Evolutionary conservation across 2,888 invertebrate species (phyloP).

Genomic region (Acronicta aceris): DNA sequence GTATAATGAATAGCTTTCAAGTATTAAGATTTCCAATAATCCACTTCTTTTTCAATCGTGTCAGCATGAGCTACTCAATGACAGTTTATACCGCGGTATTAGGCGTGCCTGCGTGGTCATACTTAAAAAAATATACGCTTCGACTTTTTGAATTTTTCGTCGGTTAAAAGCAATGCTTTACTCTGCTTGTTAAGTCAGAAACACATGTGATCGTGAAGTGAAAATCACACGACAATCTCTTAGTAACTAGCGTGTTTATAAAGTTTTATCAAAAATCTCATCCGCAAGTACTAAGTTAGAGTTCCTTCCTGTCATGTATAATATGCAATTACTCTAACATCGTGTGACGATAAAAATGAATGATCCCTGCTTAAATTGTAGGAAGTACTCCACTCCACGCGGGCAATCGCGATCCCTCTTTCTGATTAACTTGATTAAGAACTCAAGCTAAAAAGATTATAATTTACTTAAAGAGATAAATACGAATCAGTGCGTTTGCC

Average conservation of each 20-base stretch:
- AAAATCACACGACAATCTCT: background rate
- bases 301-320: conserved; percentile 35
- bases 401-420: conserved; percentile 13
- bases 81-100: too few relatives aligned
- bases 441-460: background rate
- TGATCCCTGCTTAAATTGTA: conserved; percentile 17
- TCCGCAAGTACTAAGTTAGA: conserved; percentile 21
- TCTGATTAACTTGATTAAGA: conserved; percentile 17
- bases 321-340: conserved; percentile 26
- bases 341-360: conserved; percentile 42
- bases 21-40: too few relatives aligned
- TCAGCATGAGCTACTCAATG: too few relatives aligned
- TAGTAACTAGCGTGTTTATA: conserved; percentile 21
- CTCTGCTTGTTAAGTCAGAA: background rate
- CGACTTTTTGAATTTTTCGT: too few relatives aligned
- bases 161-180: too few relatives aligned
- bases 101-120: too few relatives aligned
- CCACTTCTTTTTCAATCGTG: too few relatives aligned
- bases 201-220: background rate
- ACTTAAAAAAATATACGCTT: too few relatives aligned
- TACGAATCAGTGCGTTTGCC: background rate
- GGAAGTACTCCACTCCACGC: conserved; percentile 9
- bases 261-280: conserved; percentile 42
- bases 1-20: conserved; percentile 1
- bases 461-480: too few relatives aligned